Percentiles rank a stretch among this genome's conserved stretches.
phyloP scores from a whole-genome alignment of 2,113 vertebrate species.

The Perccottus glenii region DNA sequence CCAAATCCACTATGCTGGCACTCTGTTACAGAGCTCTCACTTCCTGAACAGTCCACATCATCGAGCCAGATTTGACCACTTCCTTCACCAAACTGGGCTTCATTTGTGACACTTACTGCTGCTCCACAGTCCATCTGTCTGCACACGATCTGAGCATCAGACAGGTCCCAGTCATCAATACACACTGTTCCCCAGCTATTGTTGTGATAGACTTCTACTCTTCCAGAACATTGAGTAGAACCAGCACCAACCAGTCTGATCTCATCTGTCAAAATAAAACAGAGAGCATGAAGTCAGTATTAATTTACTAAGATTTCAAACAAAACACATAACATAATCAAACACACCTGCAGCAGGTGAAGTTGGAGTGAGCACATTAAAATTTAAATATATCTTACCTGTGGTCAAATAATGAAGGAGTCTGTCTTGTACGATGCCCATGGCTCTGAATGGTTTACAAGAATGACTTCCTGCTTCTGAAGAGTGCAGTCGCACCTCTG shows the following conservation, averaged over 20 bases:
- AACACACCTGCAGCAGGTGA: constrained; percentile 22
- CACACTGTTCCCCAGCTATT: background rate
- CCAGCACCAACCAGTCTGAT: background rate
- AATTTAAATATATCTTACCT: too few species aligned
- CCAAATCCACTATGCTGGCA: background rate
- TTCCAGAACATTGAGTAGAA: background rate
- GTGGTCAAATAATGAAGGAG: too few species aligned
- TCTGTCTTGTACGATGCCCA: too few species aligned
- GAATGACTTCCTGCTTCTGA: too few species aligned
- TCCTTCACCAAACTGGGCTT: background rate
- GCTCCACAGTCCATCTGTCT: constrained; percentile 22
- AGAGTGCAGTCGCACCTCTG: too few species aligned
- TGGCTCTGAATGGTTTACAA: too few species aligned
- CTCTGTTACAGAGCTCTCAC: background rate
- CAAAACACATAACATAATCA: background rate
- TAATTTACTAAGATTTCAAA: too few species aligned
- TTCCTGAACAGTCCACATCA: constrained; percentile 1
- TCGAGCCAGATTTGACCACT: background rate
- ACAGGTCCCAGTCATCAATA: background rate
- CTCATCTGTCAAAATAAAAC: background rate
- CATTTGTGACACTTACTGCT: fast-evolving
- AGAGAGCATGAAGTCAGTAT: too few species aligned
- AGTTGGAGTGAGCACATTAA: background rate
- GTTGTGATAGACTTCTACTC: background rate
- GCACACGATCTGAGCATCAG: constrained; percentile 21